phyloP scores from a whole-genome alignment of 2,888 invertebrate genomes.

The Galerucella calmariensis region DNA sequence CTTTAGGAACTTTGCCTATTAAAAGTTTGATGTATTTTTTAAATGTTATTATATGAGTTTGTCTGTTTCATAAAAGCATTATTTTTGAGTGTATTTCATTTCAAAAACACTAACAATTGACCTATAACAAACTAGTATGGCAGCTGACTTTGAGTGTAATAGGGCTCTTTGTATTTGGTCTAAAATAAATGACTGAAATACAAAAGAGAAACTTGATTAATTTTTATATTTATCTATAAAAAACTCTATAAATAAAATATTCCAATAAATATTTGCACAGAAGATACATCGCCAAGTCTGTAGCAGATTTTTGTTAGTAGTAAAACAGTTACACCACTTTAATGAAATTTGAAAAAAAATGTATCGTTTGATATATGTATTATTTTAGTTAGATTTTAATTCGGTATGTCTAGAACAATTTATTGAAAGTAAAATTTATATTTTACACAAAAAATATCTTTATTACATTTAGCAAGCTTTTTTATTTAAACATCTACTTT shows the following conservation, averaged over 20 bases:
- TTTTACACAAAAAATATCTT: not conserved
- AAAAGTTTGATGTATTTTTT: too few relatives aligned
- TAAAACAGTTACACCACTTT: not conserved
- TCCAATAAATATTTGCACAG: not conserved
- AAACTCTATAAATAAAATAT: not conserved
- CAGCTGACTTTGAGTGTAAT: too few relatives aligned
- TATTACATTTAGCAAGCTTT: constrained; percentile 1
- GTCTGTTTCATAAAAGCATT: too few relatives aligned
- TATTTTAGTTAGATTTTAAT: not conserved
- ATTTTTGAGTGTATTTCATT: too few relatives aligned
- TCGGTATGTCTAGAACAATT: not conserved
- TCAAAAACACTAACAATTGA: too few relatives aligned
- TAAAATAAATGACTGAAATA: not conserved
- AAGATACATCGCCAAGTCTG: not conserved
- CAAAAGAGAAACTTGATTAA: not conserved
- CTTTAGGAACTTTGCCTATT: too few relatives aligned
- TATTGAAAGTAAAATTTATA: not conserved
- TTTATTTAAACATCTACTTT: not conserved
- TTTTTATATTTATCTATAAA: not conserved
- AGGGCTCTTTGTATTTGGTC: too few relatives aligned
- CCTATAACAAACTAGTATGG: too few relatives aligned
- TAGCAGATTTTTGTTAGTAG: not conserved
- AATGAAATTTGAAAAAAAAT: not conserved
- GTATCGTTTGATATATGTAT: too few relatives aligned
- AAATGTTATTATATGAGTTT: too few relatives aligned